A percentile compares a stretch with the other conserved stretches of the same genome.
Conservation (phyloP, 2,888 invertebrate genomes). For the Vesta saturnalis region DNA sequence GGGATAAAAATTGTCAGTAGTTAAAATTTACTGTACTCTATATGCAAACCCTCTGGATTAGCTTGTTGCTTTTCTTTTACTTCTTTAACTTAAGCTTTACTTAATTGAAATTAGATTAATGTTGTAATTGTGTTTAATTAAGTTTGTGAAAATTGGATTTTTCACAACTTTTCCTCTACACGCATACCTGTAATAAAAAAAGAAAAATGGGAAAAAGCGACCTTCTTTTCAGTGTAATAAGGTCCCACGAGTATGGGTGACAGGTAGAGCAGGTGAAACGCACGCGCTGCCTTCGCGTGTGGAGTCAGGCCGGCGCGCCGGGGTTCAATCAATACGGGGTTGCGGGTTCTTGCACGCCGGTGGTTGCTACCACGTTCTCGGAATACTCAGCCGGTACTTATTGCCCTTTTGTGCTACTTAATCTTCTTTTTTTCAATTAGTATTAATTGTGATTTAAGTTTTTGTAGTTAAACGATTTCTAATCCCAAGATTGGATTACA, state of each 20-base stretch:
- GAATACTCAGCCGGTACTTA: slow-evolving; percentile 31
- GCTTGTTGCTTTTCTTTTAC: background rate
- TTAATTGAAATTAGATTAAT: too few relatives aligned
- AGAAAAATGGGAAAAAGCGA: slow-evolving; percentile 25
- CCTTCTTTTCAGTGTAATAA: slow-evolving; percentile 40
- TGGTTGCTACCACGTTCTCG: slow-evolving; percentile 56
- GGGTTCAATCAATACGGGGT: slow-evolving; percentile 52
- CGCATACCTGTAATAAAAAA: slow-evolving; percentile 23
- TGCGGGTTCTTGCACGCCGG: slow-evolving; percentile 64
- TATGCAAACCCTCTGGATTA: background rate
- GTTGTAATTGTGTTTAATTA: background rate
- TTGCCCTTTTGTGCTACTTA: slow-evolving; percentile 18
- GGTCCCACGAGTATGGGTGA: slow-evolving; percentile 56
- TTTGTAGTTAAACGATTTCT: background rate
- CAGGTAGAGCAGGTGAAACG: slow-evolving; percentile 63
- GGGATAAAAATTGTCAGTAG: background rate
- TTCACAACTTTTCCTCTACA: slow-evolving; percentile 3
- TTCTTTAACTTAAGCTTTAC: too few relatives aligned
- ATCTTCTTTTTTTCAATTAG: slow-evolving; percentile 7
- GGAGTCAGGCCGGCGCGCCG: slow-evolving; percentile 60
- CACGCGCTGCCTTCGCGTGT: slow-evolving; percentile 63
- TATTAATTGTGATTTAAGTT: background rate
- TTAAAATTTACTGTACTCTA: background rate
- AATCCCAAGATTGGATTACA: background rate
- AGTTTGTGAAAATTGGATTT: background rate